Evolutionary conservation across 2,888 invertebrate species (phyloP).

Genomic region (Tipula unca): DNA sequence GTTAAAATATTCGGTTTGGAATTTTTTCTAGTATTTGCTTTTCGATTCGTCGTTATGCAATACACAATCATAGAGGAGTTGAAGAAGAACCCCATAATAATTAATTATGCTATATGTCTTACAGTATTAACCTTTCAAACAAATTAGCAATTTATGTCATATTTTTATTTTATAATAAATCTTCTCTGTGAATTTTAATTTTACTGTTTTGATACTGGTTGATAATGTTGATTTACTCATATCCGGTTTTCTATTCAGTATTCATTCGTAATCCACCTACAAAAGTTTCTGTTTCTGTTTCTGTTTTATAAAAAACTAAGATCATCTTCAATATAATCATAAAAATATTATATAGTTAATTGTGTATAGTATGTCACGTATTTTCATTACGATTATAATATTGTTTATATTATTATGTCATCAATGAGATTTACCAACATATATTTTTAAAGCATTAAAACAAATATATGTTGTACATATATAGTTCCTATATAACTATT

Average conservation of each 20-base stretch:
- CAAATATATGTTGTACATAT: not conserved
- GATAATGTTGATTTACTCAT: slow-evolving; percentile 23
- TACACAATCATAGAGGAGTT: no score
- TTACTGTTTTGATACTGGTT: slow-evolving; percentile 15
- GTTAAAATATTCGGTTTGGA: no score
- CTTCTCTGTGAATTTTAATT: not conserved
- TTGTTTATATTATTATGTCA: not conserved
- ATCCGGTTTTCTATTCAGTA: slow-evolving; percentile 21
- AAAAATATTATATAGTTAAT: not conserved
- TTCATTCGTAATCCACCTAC: slow-evolving; percentile 15
- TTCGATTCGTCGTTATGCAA: not conserved
- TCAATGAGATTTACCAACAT: not conserved
- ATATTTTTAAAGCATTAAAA: not conserved
- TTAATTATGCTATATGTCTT: not conserved
- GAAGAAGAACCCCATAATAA: not conserved
- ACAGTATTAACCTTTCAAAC: not conserved
- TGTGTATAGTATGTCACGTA: not conserved
- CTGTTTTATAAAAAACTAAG: not conserved
- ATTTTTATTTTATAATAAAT: not conserved
- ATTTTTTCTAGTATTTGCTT: not conserved
- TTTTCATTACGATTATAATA: not conserved
- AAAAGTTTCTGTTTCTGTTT: not conserved
- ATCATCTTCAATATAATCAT: slow-evolving; percentile 14
- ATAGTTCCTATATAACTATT: not conserved
- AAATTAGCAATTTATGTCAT: not conserved